These are phyloP conservation scores for Coranthus polyacanthus DNA, from an alignment of 2,797 vertebrate genomes.

Conservation along the genomic window DNA sequence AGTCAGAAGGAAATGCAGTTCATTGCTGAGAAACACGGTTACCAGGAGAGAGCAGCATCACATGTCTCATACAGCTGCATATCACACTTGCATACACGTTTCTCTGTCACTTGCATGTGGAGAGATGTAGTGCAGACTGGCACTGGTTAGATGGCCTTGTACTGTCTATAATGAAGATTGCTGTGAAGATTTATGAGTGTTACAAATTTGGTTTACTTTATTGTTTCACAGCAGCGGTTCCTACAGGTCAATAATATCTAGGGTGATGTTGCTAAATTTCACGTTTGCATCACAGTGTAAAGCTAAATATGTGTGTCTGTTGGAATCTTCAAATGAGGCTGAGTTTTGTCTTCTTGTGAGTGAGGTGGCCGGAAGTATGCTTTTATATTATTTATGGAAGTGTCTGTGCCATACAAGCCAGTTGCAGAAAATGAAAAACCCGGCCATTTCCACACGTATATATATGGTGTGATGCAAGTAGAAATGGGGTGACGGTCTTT, in stretches of 20 bases:
- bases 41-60: constrained; percentile 65
- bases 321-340: constrained; percentile 25
- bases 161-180: constrained; percentile 3
- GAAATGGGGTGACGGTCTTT: constrained; percentile 40
- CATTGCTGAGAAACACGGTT: constrained; percentile 53
- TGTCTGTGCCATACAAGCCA: constrained; percentile 1
- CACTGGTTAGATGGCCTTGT: constrained; percentile 32
- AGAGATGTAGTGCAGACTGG: constrained; percentile 30
- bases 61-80: constrained; percentile 65
- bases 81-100: constrained; percentile 67
- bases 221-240: constrained; percentile 33
- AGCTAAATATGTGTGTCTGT: neutral
- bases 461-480: constrained; percentile 26
- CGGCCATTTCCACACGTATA: constrained; percentile 18
- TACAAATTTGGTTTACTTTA: constrained; percentile 39
- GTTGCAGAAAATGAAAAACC: constrained; percentile 24
- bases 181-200: constrained; percentile 34
- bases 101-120: constrained; percentile 13
- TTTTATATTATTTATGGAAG: constrained; percentile 44
- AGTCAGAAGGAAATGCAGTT: constrained; percentile 54
- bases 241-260: constrained; percentile 20
- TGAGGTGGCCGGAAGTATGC: constrained; percentile 21
- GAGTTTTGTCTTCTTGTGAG: constrained; percentile 25
- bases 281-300: constrained; percentile 20
- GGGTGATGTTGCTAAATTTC: constrained; percentile 20